Evolutionary conservation across 2,888 invertebrate species (phyloP), one percentile per base, ranked within the genome.

Genomic region (Spodoptera picta): DNA sequence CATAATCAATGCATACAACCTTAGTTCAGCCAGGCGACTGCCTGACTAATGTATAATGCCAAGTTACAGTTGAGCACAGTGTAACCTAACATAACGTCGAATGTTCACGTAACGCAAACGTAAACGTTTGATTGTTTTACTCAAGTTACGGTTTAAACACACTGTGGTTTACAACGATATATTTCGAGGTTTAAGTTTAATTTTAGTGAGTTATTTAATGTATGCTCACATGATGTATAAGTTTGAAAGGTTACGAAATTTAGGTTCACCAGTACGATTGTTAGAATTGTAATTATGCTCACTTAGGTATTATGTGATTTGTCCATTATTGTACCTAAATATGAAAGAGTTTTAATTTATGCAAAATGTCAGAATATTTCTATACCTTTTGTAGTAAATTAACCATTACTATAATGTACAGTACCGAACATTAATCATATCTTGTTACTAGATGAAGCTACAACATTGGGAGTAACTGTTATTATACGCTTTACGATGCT

Each of bases 1-100:
- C 14, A 31, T 49, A 23, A 0, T 9, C 12, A 10, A 4, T 3
- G 12, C 12, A 65, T n/a, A 9, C 24, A 42, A 11, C 47, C 43
- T 52, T 41, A 44, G 46, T 66, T 45, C 56, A 61, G 50, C 61
- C 45, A 31, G 45, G 47, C 49, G 50, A 45, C 54, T 45, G 57
- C 19, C 47, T 57, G 45, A 70, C 50, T 42, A 82, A 83, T 86
- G 83, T 87, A 87, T 81, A 84, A 84, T 81, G 80, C 86, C 73
- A 75, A 80, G 82, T 83, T 79, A 27, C 47, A 67, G 47, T 67
- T 45, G 41, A 53, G 52, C 47, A 53, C 70, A 57, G 65, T 47
- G 61, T 52, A 54, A 54, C 53, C 36, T 46, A 60, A 73, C 59
- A 61, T 65, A 58, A 53, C 60, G 43, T 53, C 51, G 52, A 73